Conservation (phyloP, 2,797 vertebrate species). For the Enteromius unitaeniatus region DNA sequence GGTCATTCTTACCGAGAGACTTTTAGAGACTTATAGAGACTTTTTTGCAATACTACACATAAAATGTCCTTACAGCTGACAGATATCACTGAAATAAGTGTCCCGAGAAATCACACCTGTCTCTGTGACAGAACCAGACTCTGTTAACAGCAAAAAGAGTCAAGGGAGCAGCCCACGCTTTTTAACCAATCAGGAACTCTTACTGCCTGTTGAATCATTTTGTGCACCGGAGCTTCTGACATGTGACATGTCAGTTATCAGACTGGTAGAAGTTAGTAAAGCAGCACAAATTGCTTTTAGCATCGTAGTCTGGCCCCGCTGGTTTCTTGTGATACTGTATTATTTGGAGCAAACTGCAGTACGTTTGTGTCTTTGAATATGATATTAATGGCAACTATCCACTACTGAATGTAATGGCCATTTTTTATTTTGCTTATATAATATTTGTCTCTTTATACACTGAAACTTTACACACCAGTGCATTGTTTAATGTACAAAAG, state of each 20-base stretch:
- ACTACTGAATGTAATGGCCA: not conserved
- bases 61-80: not conserved
- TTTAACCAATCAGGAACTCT: constrained; percentile 6
- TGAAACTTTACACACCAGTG: not conserved
- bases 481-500: not conserved
- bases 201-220: not conserved
- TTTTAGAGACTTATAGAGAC: not conserved
- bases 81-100: constrained; percentile 8
- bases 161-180: constrained; percentile 5
- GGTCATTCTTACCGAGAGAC: not conserved
- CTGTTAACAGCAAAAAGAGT: constrained; percentile 22
- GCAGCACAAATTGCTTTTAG: constrained; percentile 1
- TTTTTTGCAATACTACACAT: constrained; percentile 1
- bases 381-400: not conserved
- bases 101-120: not conserved
- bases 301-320: not conserved
- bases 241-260: constrained; percentile 1
- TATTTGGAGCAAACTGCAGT: not conserved
- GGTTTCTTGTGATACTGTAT: not conserved
- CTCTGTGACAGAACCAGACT: not conserved
- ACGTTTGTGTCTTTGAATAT: not conserved
- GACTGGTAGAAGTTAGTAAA: constrained; percentile 18
- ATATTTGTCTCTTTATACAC: not conserved
- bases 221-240: not conserved
- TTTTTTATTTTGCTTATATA: not conserved